A percentile compares a stretch with the other conserved stretches of the same genome.
phyloP scores from a whole-genome alignment of 2,113 vertebrate genomes.

The Platichthys flesus region DNA sequence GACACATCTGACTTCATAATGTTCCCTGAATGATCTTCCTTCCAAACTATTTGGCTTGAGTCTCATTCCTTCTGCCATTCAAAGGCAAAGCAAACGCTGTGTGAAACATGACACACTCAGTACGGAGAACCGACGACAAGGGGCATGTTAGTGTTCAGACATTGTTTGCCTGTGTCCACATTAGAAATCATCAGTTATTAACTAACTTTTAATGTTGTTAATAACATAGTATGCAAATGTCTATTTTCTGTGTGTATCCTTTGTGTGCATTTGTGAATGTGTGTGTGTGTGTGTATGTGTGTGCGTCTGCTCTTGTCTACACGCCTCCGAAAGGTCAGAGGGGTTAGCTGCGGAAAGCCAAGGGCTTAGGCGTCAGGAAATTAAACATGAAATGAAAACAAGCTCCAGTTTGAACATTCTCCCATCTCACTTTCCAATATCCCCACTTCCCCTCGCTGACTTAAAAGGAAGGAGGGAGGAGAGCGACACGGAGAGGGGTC shows the following conservation, averaged over 20 bases:
- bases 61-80: constrained; percentile 64
- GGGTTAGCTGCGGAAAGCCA: constrained; percentile 90
- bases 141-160: too few species aligned
- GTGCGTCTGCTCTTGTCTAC: constrained; percentile 64
- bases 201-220: constrained; percentile 37
- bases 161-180: too few species aligned
- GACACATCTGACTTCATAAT: constrained; percentile 77
- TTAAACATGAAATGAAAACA: constrained; percentile 99
- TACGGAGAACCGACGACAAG: constrained; percentile 5
- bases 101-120: constrained; percentile 72
- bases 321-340: constrained; percentile 77
- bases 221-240: constrained; percentile 43
- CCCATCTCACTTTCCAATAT: constrained; percentile 92
- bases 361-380: constrained; percentile 98
- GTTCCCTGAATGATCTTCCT: constrained; percentile 71
- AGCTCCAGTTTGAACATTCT: constrained; percentile 90
- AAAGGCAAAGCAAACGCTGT: constrained; percentile 61
- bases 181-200: constrained; percentile 39
- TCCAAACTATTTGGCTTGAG: constrained; percentile 77
- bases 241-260: constrained; percentile 28
- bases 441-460: constrained; percentile 85
- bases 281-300: constrained; percentile 52
- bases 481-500: constrained; percentile 45
- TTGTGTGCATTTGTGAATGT: constrained; percentile 52
- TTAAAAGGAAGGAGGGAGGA: constrained; percentile 76